Base-by-base conservation (phyloP, 2,113 vertebrate species). In the Penelope pileata region DNA sequence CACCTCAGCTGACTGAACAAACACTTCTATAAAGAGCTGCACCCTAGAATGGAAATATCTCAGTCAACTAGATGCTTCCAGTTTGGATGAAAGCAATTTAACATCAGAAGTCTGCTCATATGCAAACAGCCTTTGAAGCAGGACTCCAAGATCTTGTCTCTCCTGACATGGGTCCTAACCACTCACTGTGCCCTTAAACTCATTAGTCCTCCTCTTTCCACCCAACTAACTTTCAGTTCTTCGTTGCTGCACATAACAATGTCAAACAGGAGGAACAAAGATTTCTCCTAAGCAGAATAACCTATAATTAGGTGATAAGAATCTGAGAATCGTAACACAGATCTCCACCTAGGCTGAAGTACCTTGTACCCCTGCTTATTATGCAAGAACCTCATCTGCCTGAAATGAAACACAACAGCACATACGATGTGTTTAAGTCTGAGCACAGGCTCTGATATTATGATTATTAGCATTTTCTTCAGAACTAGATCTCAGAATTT, bases 231-330 rank as follows among this genome's bases (percentile, higher is more conserved):
- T 16, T 69, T 62, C 50, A n/a, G 9, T 13, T 54, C 63, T 30
- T 73, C 62, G 69, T n/a, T n/a, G n/a, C 54, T 92, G 76, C 53
- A 86, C 12, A 26, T 21, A 84, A 32, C 53, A 50, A 34, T 5
- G 16, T 40, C 64, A 58, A 89, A 47, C 12, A 74, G 29, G 16
- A 86, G 18, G 10, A 92, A 7, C 0, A 0, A 91, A 24, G 29
- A 68, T n/a, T 40, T 74, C 36, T 73, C 24, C 14, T 50, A 64
- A 3, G 29, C 2, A 50, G 3, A 22, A 78, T 60, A 64, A 58
- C 36, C 54, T 76, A 18, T 34, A 78, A 85, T 73, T 48, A 91
- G 48, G 40, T 58, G 53, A 90, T 76, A 85, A 83, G 79, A 91
- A 75, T 79, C 56, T 82, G n/a, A 9, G 21, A 85, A 74, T 22